Evolutionary conservation across 1,140 invertebrate species (phyloP), one percentile per base, ranked within the genome.

Genomic region (Papilio dardanus): DNA sequence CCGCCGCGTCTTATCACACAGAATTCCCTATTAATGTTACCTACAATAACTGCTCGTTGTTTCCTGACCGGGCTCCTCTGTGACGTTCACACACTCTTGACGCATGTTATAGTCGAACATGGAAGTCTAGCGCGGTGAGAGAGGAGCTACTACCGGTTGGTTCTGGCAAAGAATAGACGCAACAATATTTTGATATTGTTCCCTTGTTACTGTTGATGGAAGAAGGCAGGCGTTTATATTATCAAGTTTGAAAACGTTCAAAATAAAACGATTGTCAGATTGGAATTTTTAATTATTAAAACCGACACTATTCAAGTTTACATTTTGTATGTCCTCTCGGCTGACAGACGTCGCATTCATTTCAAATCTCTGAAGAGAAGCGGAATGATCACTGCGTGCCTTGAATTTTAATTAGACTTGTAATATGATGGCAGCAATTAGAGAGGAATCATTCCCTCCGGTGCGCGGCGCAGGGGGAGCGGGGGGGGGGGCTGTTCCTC

Each of bases 381-480:
- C 10, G 2, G n/a, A 73, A 73, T 54, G 50, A 35, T 58, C n/a
- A 54, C 54, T n/a, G 50, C 71, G 46, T 73, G 46, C 35, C 71
- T 73, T 73, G 71, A 73, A 73, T 73, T 73, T 73, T 73, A 54
- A 73, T 73, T 54, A 73, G 46, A n/a, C 4, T 58, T 50, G 46
- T 73, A 73, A 40, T 58, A 33, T 73, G 50, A 69, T 69, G 67
- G 33, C 4, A 69, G 67, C 35, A 40, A 69, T 69, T 69, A 69
- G 2, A 24, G 33, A 12, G 33, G 16, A 69, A 12, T 35, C 21
- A 21, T 69, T 40, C 19, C 33, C 35, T 21, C 31, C 33, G 12
- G 33, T 21, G 2, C 35, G 8, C 35, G 21, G 14, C 3, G 35
- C 2, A 21, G n/a, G 40, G 24, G 31, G 5, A n/a, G 1, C 12